Conservation (phyloP, 1,140 invertebrate species). For the Phthorimaea operculella region DNA sequence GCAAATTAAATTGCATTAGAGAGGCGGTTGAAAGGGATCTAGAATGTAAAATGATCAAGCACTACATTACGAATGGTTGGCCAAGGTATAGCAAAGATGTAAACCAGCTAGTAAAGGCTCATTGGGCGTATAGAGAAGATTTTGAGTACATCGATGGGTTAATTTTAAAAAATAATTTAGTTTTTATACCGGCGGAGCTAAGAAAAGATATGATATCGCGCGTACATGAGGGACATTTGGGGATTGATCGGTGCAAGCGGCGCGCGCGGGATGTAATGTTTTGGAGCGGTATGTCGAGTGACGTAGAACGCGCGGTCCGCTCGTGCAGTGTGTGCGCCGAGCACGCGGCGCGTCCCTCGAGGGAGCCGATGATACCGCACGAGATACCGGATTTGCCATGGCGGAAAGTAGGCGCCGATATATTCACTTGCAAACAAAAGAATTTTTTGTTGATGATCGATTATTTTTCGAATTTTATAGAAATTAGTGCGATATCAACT, state of each 20-base stretch:
- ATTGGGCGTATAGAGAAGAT: neutral
- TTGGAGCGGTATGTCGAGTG: constrained; percentile 27
- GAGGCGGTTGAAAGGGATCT: neutral
- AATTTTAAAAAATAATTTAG: neutral
- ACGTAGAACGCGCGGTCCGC: constrained; percentile 19
- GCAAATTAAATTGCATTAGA: neutral
- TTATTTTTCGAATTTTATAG: constrained; percentile 22
- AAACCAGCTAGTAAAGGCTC: neutral
- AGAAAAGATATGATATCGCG: neutral
- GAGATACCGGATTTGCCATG: constrained; percentile 17
- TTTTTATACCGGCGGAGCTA: neutral
- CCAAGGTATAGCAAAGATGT: neutral
- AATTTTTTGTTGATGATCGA: constrained; percentile 19
- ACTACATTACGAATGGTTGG: neutral
- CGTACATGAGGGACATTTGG: constrained; percentile 17
- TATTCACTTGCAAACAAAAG: constrained; percentile 11
- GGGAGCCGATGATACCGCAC: constrained; percentile 16
- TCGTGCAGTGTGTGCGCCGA: neutral
- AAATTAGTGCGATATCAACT: constrained; percentile 9
- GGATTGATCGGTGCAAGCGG: constrained; percentile 17
- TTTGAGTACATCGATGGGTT: neutral
- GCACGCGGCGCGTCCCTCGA: constrained; percentile 7
- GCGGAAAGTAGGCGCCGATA: constrained; percentile 11
- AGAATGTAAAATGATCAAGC: neutral
- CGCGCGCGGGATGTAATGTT: constrained; percentile 24